These are phyloP conservation scores for Aelia acuminata DNA, from an alignment of 2,888 invertebrate genomes.

Conservation along the genomic window DNA sequence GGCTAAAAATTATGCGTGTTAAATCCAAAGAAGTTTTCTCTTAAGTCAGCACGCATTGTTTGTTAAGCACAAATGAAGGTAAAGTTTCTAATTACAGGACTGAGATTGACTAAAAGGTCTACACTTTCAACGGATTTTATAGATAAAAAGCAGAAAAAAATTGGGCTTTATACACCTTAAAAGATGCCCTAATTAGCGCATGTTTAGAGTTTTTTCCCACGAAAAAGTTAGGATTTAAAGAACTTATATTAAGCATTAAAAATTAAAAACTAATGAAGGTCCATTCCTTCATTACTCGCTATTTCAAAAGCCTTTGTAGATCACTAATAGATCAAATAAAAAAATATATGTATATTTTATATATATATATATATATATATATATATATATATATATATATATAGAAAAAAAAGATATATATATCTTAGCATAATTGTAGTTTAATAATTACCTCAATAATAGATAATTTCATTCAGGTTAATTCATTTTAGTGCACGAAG, in stretches of 20 bases:
- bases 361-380: no score
- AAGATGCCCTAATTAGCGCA: background rate
- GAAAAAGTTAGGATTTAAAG: no score
- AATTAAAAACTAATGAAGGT: no score
- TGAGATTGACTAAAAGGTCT: no score
- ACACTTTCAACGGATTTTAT: background rate
- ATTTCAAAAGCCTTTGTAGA: no score
- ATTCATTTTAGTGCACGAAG: background rate
- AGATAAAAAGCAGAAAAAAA: background rate
- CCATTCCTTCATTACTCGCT: no score
- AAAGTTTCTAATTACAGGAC: slow-evolving; percentile 9
- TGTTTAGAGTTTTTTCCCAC: no score
- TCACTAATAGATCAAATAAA: no score
- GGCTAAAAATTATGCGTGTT: background rate
- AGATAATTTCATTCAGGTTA: background rate
- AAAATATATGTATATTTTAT: no score
- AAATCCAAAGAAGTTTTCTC: background rate
- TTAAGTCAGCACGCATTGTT: background rate
- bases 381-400: no score
- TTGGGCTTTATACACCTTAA: background rate
- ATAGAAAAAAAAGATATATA: no score
- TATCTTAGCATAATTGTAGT: no score
- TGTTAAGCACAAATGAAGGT: background rate
- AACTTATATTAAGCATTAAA: background rate
- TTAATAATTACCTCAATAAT: background rate